Conservation (phyloP, 2,113 vertebrate species). For the Platysternon megacephalum region DNA sequence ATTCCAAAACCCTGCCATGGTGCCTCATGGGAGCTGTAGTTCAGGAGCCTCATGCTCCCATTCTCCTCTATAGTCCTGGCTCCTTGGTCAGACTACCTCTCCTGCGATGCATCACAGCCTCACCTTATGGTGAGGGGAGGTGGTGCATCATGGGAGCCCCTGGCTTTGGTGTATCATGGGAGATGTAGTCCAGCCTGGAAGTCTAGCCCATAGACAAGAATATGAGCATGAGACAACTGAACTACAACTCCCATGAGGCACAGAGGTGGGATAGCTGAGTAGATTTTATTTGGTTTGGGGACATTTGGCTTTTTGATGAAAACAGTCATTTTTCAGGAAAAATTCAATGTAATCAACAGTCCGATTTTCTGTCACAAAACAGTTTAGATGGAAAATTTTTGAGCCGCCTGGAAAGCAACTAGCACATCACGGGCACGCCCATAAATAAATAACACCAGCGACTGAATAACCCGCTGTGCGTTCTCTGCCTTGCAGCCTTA, state of each 20-base stretch:
- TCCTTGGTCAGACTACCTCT: not conserved
- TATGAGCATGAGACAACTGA: not conserved
- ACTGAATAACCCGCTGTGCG: not conserved
- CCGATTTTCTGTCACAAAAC: not conserved
- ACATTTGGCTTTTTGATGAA: not conserved
- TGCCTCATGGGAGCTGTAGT: not conserved
- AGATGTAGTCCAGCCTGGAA: not conserved
- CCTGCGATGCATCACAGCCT: not conserved
- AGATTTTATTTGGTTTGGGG: not conserved
- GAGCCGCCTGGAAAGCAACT: not conserved
- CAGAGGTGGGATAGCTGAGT: not conserved
- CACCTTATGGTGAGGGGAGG: not conserved
- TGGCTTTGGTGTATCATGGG: not conserved
- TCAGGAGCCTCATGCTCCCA: not conserved
- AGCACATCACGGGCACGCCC: too few relatives aligned
- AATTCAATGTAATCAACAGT: not conserved
- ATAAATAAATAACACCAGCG: not conserved
- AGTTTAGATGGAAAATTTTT: not conserved
- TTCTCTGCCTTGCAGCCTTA: slow-evolving; percentile 1
- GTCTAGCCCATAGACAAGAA: not conserved
- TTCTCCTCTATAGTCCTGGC: not conserved
- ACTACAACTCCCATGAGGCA: not conserved
- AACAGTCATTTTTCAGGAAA: not conserved
- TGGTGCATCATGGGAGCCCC: not conserved
- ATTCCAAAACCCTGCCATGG: not conserved